Evolutionary conservation across 2,888 invertebrate species (phyloP), one percentile per base, ranked within the genome.

Genomic region (Thereva nobilitata): DNA sequence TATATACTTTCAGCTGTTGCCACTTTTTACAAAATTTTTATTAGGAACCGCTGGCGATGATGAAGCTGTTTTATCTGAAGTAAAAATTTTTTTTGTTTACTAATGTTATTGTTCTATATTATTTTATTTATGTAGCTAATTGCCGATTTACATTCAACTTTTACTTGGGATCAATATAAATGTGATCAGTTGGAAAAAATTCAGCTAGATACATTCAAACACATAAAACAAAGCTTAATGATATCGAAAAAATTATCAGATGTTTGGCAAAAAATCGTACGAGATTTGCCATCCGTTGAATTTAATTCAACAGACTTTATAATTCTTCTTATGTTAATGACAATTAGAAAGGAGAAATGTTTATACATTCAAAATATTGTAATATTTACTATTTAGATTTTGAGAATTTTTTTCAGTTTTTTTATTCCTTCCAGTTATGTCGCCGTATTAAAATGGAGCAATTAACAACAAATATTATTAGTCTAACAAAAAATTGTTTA

Each of bases 281-380:
- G 72, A 47, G 70, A 71, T 5, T 66, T 77, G 50, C 70, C 75
- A 0, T 71, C 69, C 1, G 53, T 54, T 5, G 73, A 72, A 38
- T 68, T 8, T 69, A 88, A 87, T 79, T 84, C 89, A 1, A 83
- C 91, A 68, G 91, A 92, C 79, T 82, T 90, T 59, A 79, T 89
- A 12, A 81, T 90, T 70, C 76, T 91, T 12, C 75, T 89, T n/a
- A 83, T 89, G 72, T 78, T 89, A 23, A 85, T 87, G 71, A 83
- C 86, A n/a, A 83, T 83, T 59, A 82, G 84, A 64, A 85, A 85
- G 74, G 84, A 85, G 45, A 86, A 85, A 72, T 86, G 86, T 73
- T 83, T 83, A 69, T 83, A 83, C 72, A 83, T 89, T 12, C 88
- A 90, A 76, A 83, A 81, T 70, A 74, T 87, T 47, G 83, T 91